Evolutionary conservation across 2,797 vertebrate genomes (phyloP), one percentile per base, ranked within the genome.

Genomic region (Neostethus bicornis): DNA sequence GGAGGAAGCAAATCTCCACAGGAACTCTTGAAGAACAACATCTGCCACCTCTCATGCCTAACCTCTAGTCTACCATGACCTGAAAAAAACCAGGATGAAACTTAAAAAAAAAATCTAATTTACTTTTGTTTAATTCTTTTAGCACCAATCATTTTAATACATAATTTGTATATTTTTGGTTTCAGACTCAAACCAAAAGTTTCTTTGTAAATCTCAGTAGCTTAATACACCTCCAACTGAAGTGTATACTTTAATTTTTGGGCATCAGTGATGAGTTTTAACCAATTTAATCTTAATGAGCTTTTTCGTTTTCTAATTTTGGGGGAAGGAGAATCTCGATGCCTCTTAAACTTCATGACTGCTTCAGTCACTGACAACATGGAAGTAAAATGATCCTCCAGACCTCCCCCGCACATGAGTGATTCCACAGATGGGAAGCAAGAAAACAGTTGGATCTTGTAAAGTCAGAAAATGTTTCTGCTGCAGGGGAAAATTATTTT

Each of bases 371-470:
- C 54, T 39, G 73, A 77, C 70, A 73, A 81, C 71, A 62, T 77
- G 75, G 73, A 85, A 60, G 71, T 75, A 73, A 84, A 77, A 83
- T 7, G 62, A 79, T 86, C 78, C 70, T 55, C 60, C 79, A 87
- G 82, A 80, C 71, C 75, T 71, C 74, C 75, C 78, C 75, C 20
- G 0, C 73, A 55, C 67, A 47, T 82, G 68, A 89, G 66, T 77
- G 66, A 64, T 80, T 86, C 73, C 69, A 77, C 83, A 90, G 81
- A 86, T 81, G 78, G 66, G 52, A 56, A 59, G 32, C 54, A 56
- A 48, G 44, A 65, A 73, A 80, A 72, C 28, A 67, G 51, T 48
- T 60, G 39, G 54, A 41, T 42, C 31, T 50, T 39, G 58, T 39
- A 56, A 61, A 60, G n/a, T n/a, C 32, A 60, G 32, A 39, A 12